These are phyloP conservation scores for Eupsittula cactorum DNA, from an alignment of 2,113 vertebrate genomes.

Conservation along the genomic window DNA sequence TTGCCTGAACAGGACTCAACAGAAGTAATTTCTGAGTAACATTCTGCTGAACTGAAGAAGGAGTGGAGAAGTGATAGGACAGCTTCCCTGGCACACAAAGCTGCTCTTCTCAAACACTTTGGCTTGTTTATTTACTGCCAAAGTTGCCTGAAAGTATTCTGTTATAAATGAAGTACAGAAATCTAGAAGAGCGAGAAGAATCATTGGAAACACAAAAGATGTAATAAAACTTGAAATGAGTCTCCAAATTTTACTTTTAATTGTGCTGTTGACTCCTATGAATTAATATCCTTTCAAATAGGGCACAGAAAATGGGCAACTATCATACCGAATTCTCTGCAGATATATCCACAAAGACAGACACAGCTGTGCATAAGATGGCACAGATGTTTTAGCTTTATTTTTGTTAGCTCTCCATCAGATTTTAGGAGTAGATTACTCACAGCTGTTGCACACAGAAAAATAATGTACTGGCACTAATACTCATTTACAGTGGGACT, in stretches of 20 bases:
- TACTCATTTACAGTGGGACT: neutral
- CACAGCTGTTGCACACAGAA: constrained; percentile 22
- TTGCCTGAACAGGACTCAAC: neutral
- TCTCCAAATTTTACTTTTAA: neutral
- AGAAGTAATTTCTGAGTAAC: neutral
- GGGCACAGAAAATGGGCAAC: neutral
- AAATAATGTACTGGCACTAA: neutral
- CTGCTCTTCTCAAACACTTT: neutral
- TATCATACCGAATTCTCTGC: neutral
- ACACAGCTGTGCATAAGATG: constrained; percentile 19
- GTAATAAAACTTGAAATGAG: neutral
- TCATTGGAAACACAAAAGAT: neutral
- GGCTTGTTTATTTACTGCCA: neutral
- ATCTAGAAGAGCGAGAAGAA: neutral
- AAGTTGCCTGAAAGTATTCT: neutral
- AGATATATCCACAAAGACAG: neutral
- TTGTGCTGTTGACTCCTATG: neutral
- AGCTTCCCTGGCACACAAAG: neutral
- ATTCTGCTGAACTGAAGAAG: neutral
- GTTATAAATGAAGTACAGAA: neutral
- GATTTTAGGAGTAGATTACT: constrained; percentile 19
- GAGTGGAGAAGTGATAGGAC: neutral
- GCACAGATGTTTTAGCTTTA: constrained; percentile 22
- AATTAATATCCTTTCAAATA: neutral
- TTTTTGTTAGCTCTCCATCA: constrained; percentile 1